Evolutionary conservation across 2,888 invertebrate species (phyloP).

Genomic region (Callyntrura sp.): DNA sequence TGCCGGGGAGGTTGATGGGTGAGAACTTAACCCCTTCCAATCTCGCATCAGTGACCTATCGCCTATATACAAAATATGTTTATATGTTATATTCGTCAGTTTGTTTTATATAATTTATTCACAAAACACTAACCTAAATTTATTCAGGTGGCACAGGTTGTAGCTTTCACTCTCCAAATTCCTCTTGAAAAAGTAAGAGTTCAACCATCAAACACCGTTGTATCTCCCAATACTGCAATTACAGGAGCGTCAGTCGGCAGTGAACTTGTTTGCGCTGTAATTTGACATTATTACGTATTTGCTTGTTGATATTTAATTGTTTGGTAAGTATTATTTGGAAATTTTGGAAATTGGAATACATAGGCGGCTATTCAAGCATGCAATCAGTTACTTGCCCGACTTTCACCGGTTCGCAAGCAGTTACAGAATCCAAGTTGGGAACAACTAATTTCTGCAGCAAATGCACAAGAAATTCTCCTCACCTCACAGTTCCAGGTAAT

Average conservation of each 20-base stretch:
- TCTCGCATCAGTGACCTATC: no score
- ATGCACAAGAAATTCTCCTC: conserved; percentile 69
- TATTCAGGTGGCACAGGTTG: conserved; percentile 84
- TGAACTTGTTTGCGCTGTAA: conserved; percentile 84
- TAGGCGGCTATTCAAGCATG: conserved; percentile 83
- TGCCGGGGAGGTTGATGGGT: no score
- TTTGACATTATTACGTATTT: background rate
- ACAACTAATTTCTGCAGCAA: conserved; percentile 71
- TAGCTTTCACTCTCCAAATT: conserved; percentile 85
- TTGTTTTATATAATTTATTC: no score
- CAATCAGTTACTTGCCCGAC: conserved; percentile 84
- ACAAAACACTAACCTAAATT: no score
- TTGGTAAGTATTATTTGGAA: no score
- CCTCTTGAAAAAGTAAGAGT: conserved; percentile 85
- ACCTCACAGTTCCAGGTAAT: conserved; percentile 80
- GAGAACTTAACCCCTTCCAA: no score
- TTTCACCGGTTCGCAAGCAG: conserved; percentile 85
- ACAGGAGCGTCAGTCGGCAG: conserved; percentile 85
- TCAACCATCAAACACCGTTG: conserved; percentile 84
- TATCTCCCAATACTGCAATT: conserved; percentile 84
- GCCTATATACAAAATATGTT: no score
- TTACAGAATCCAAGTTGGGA: conserved; percentile 82
- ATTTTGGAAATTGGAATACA: background rate
- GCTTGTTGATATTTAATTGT: no score
- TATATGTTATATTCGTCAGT: background rate